phyloP scores from a whole-genome alignment of 1,140 invertebrate species.

The Globodera ellingtonae region DNA sequence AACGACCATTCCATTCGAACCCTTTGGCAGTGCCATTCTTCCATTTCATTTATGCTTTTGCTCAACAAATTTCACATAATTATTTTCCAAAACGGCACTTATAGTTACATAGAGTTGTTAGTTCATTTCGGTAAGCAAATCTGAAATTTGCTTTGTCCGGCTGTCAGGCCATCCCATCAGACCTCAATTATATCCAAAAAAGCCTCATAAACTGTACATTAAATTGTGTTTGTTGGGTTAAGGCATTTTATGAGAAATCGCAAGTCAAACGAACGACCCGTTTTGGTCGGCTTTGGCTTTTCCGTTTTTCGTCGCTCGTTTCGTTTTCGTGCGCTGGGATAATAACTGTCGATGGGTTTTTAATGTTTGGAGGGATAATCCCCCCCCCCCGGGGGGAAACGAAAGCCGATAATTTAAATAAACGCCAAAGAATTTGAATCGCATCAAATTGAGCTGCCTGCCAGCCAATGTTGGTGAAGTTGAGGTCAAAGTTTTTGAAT shows the following conservation, averaged over 20 bases:
- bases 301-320: not conserved
- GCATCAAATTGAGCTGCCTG: too few species aligned
- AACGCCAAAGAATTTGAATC: not conserved
- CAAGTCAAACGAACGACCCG: not conserved
- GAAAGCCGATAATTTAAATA: not conserved
- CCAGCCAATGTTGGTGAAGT: too few species aligned
- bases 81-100: too few species aligned
- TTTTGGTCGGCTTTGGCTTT: not conserved
- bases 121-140: too few species aligned
- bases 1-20: not conserved
- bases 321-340: not conserved
- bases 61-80: too few species aligned
- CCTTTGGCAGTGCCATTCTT: not conserved
- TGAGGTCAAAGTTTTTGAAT: too few species aligned
- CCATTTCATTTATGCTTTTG: not conserved
- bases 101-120: too few species aligned
- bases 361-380: not conserved
- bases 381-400: too few species aligned
- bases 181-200: not conserved
- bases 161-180: too few species aligned
- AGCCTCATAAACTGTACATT: not conserved
- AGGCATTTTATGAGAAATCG: not conserved
- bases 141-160: too few species aligned
- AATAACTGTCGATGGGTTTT: not conserved
- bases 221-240: not conserved